These are phyloP conservation scores for Heliconius melpomene DNA, from an alignment of 1,140 invertebrate genomes.

Conservation along the genomic window DNA sequence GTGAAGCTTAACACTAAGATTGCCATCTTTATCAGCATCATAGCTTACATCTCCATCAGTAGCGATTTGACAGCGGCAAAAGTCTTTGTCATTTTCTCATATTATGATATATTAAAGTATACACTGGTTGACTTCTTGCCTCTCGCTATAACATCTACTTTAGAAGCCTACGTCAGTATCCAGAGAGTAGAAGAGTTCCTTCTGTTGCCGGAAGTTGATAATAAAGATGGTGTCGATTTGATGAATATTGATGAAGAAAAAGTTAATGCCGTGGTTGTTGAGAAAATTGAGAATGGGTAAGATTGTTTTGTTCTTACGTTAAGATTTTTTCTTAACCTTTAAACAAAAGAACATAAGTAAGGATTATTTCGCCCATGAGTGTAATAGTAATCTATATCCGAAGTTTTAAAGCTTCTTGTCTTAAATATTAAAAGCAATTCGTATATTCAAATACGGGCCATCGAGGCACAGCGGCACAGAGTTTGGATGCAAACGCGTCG, in stretches of 20 bases:
- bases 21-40: constrained; percentile 89
- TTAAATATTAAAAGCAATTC: no score
- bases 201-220: constrained; percentile 81
- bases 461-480: no score
- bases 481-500: no score
- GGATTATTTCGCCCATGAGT: no score
- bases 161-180: constrained; percentile 84
- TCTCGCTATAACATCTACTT: constrained; percentile 83
- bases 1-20: constrained; percentile 87
- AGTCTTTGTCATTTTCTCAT: constrained; percentile 88
- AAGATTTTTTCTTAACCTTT: no score
- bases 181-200: constrained; percentile 86
- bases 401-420: no score
- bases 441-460: no score
- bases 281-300: constrained; percentile 74
- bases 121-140: constrained; percentile 89
- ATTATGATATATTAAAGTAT: constrained; percentile 87
- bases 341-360: no score
- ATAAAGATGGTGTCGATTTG: constrained; percentile 63
- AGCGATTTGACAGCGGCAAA: constrained; percentile 87
- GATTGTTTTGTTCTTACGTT: constrained; percentile 24
- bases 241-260: constrained; percentile 49
- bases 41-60: constrained; percentile 87
- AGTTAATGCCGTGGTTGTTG: constrained; percentile 63
- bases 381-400: no score